Base-by-base conservation (phyloP, 1,140 invertebrate genomes). In the Aphis craccivora region DNA sequence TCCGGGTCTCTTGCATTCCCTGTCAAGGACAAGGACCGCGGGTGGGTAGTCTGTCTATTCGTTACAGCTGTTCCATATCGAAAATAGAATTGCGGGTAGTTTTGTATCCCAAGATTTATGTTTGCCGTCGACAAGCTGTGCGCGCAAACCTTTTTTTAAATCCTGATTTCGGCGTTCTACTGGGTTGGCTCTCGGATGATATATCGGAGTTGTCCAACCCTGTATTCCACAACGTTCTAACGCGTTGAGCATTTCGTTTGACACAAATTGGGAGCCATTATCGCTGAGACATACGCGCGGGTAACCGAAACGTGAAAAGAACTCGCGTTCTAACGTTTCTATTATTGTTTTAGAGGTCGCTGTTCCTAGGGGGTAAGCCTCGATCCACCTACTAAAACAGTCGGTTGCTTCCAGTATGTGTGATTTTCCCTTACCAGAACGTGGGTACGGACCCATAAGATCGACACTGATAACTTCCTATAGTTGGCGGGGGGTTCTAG, bases 211-310 rank as follows among this genome's bases (percentile, higher is more conserved):
- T 1, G 87, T 89, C 87, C 87, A 89, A 43, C 48, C 48, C 18
- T 35, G 25, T 20, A 48, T 48, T 25, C 87, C 48, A 14, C 87
- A 89, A 3, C 48, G 87, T 7, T 53, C 9, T 9, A 89, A 30
- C 20, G 48, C 30, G 4, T 53, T 20, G 1, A 20, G 0, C 48
- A 89, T 89, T n/a, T 89, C n/a, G 7, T 30, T n/a, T 0, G 87
- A 89, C 0, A 53, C n/a, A 8, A 89, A 89, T 14, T 89, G 48
- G 7, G 87, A 11, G 1, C 87, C 48, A 18, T 89, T 89, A 22
- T 89, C 87, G n/a, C 51, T 89, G 3, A 89, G n/a, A 53, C 87
- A 89, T n/a, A 89, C 48, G 48, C 48, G 87, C 1, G 87, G 48
- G 48, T 89, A 89, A 2, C 87, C 87, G 48, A 89, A 53, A 20